Percentiles rank a stretch among this genome's conserved stretches.
These are phyloP conservation scores for Papilio polytes DNA, from an alignment of 1,140 invertebrate species.

Conservation along the genomic window DNA sequence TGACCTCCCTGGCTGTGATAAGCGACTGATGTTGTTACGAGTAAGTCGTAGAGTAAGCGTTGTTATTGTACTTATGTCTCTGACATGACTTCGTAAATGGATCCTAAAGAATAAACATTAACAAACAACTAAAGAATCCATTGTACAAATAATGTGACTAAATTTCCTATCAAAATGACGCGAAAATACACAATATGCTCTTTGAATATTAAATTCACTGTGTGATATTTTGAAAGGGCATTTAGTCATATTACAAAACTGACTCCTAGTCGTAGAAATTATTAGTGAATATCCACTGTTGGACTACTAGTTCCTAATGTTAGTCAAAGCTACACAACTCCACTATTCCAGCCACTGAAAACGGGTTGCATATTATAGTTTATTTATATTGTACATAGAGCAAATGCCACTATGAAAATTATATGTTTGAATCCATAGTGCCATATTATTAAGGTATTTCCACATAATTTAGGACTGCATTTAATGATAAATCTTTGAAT, in stretches of 20 bases:
- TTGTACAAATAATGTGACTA: constrained; percentile 11
- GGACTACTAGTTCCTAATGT: constrained; percentile 35
- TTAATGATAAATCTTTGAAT: constrained; percentile 14
- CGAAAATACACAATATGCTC: constrained; percentile 29
- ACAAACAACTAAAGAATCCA: constrained; percentile 1
- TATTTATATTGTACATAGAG: constrained; percentile 49
- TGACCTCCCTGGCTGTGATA: constrained; percentile 66
- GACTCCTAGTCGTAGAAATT: not conserved
- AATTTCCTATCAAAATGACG: constrained; percentile 1
- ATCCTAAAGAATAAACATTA: not conserved
- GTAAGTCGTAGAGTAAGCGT: constrained; percentile 59
- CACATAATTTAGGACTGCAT: constrained; percentile 13
- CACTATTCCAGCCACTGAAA: constrained; percentile 42
- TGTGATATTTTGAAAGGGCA: constrained; percentile 10
- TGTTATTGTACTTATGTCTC: constrained; percentile 48
- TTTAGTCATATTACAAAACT: not conserved
- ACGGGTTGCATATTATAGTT: constrained; percentile 47
- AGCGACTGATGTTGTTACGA: constrained; percentile 66
- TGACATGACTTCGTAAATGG: constrained; percentile 3
- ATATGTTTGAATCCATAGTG: constrained; percentile 79
- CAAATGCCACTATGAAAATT: constrained; percentile 74
- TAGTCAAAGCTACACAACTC: constrained; percentile 38
- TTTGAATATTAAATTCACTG: not conserved
- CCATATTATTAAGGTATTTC: constrained; percentile 54
- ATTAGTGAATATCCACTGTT: not conserved